phyloP scores from a whole-genome alignment of 2,888 invertebrate species.

The Cosmorhoe ocellata region DNA sequence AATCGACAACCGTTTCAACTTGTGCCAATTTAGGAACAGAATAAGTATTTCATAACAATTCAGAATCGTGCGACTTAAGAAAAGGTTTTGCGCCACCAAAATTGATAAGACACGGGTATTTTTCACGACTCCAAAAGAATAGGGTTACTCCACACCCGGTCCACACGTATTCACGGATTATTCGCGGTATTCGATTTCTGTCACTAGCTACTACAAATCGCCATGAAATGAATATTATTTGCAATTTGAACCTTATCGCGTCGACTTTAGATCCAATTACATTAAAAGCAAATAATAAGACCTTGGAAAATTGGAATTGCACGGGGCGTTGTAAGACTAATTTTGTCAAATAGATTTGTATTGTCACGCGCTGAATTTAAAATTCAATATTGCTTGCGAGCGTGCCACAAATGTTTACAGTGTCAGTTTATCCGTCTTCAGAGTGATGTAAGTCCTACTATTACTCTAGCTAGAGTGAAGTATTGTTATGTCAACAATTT shows the following conservation, averaged over 20 bases:
- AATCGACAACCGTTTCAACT: slow-evolving; percentile 41
- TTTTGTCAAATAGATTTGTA: neutral
- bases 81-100: slow-evolving; percentile 3
- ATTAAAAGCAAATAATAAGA: neutral
- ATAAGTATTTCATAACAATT: slow-evolving; percentile 9
- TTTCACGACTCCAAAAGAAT: slow-evolving; percentile 30
- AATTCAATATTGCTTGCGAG: neutral
- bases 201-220: neutral
- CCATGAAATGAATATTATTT: neutral
- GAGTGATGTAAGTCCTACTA: too few species aligned
- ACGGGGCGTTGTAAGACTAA: too few species aligned
- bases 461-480: too few species aligned
- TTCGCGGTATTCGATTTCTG: slow-evolving; percentile 39
- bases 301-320: too few species aligned
- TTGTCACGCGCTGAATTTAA: neutral
- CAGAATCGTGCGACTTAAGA: slow-evolving; percentile 23
- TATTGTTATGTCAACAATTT: slow-evolving; percentile 59
- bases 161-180: slow-evolving; percentile 20
- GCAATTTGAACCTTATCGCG: neutral
- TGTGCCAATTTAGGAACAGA: slow-evolving; percentile 25
- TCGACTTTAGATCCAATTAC: neutral
- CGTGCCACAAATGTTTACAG: too few species aligned
- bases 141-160: slow-evolving; percentile 5
- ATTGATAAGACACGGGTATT: slow-evolving; percentile 16
- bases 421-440: too few species aligned